Evolutionary conservation across 2,797 vertebrate species (phyloP).

Genomic region (Alectoris magna): DNA sequence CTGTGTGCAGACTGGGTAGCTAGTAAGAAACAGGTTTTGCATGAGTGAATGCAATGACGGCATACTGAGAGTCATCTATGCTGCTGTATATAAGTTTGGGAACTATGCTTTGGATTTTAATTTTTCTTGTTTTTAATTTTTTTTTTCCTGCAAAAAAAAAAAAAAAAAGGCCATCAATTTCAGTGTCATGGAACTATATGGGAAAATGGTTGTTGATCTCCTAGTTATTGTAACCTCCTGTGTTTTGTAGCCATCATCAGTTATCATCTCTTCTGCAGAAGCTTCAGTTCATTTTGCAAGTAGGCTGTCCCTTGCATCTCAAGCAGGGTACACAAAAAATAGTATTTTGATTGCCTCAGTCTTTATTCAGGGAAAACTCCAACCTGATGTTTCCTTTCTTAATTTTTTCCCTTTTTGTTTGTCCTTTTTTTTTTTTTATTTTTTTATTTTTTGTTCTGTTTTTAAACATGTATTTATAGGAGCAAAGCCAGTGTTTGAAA

Average conservation of each 20-base stretch:
- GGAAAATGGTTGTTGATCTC: neutral
- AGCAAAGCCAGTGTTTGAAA: conserved; percentile 54
- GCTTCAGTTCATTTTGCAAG: conserved; percentile 12
- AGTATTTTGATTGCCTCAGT: neutral
- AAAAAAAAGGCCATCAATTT: neutral
- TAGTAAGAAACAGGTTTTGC: neutral
- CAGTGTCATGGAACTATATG: neutral
- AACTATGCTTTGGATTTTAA: neutral
- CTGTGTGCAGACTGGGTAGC: neutral
- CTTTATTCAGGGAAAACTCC: neutral
- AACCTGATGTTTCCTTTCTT: neutral
- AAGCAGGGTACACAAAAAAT: neutral
- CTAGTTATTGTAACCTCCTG: neutral
- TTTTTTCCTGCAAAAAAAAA: neutral
- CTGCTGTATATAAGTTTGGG: neutral
- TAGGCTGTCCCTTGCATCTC: neutral
- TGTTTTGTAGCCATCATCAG: neutral
- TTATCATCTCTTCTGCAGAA: neutral
- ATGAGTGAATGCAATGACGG: neutral
- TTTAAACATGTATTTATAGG: conserved; percentile 53
- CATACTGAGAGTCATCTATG: neutral
- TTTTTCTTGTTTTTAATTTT: neutral
- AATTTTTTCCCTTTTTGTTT: neutral
- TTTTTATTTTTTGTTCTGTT: conserved; percentile 18
- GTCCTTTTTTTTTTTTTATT: neutral